Conservation (phyloP, 2,888 invertebrate species). For the Acrocyrtus sp. region DNA sequence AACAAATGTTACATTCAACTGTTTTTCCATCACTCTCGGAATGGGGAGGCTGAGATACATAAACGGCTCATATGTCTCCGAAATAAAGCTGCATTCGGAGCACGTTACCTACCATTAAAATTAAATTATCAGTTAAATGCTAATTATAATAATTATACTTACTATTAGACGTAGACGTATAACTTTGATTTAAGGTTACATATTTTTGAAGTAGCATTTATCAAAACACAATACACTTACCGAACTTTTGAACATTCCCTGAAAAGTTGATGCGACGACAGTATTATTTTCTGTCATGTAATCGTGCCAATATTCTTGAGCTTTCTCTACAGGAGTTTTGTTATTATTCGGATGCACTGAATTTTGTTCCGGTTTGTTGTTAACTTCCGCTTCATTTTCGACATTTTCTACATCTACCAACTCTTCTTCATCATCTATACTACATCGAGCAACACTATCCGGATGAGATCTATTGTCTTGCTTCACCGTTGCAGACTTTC, state of each 20-base stretch:
- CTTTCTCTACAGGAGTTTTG: conserved; percentile 64
- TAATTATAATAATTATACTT: neutral
- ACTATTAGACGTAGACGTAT: no score
- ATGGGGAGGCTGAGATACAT: conserved; percentile 76
- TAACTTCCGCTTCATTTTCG: conserved; percentile 59
- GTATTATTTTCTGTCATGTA: conserved; percentile 71
- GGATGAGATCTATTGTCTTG: neutral
- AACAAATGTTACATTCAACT: conserved; percentile 68
- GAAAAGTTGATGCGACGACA: conserved; percentile 73
- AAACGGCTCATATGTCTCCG: conserved; percentile 75
- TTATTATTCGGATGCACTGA: neutral
- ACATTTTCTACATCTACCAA: neutral
- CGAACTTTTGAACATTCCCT: conserved; percentile 75
- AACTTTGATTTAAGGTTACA: neutral
- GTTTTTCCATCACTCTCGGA: conserved; percentile 72
- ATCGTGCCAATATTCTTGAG: conserved; percentile 71
- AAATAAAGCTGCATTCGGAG: conserved; percentile 72
- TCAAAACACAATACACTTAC: conserved; percentile 66
- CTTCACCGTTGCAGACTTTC: conserved; percentile 6
- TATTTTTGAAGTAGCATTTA: no score
- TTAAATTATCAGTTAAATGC: neutral
- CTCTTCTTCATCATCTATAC: conserved; percentile 4
- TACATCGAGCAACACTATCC: neutral
- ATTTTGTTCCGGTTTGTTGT: conserved; percentile 56
- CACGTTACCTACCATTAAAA: conserved; percentile 70